Evolutionary conservation across 2,113 vertebrate genomes (phyloP).

Genomic region (Mungos mungo): DNA sequence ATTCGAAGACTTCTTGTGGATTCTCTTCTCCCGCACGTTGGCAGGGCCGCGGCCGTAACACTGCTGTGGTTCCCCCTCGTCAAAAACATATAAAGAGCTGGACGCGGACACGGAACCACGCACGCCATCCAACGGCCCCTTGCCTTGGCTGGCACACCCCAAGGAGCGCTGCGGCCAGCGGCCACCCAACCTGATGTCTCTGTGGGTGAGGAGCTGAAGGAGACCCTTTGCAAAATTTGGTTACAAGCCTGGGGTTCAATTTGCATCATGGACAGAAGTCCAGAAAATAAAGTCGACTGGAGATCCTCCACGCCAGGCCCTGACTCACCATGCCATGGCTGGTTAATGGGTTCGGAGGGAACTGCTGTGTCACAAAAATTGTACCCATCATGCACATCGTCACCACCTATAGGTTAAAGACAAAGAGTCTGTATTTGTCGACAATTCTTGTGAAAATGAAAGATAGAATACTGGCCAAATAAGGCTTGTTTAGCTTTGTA

Average conservation of each 20-base stretch:
- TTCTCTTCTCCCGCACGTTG: conserved; percentile 3
- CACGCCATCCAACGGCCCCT: neutral
- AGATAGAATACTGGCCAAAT: conserved; percentile 76
- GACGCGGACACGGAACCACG: neutral
- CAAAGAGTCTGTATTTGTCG: conserved; percentile 76
- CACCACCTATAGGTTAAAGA: conserved; percentile 76
- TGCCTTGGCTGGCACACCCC: neutral
- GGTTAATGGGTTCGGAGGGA: conserved; percentile 78
- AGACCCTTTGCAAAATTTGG: conserved; percentile 4
- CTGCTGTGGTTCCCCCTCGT: conserved; percentile 47
- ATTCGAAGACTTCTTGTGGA: neutral
- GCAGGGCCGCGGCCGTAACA: neutral
- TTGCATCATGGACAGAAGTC: neutral
- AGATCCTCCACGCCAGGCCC: conserved; percentile 50
- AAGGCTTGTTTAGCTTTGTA: conserved; percentile 76
- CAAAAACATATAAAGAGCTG: neutral
- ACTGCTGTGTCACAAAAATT: conserved; percentile 65
- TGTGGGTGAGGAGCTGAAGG: neutral
- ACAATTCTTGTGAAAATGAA: conserved; percentile 76
- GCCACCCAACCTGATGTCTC: conserved; percentile 26
- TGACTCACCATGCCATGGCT: conserved; percentile 58
- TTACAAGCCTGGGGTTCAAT: conserved; percentile 10
- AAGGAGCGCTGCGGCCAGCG: neutral
- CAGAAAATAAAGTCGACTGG: conserved; percentile 57
- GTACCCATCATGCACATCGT: conserved; percentile 72